Conservation (phyloP, 2,888 invertebrate species). For the Cheilosia scutellata region DNA sequence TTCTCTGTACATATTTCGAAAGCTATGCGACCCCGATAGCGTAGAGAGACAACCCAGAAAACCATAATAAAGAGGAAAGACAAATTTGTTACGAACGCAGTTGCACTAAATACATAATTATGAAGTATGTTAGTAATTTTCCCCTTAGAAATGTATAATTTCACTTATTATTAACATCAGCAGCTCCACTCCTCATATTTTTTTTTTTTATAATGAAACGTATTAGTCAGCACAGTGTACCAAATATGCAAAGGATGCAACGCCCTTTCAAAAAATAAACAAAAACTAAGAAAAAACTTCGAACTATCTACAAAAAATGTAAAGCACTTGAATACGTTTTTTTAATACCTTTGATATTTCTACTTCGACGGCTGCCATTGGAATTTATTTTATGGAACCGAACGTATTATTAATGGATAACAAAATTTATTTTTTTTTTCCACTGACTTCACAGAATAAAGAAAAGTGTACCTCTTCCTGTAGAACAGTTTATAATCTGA, state of each 20-base stretch:
- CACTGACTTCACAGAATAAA: constrained; percentile 30
- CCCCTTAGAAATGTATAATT: background rate
- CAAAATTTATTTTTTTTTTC: constrained; percentile 30
- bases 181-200: constrained; percentile 1
- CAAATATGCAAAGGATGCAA: constrained; percentile 64
- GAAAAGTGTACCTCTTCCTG: constrained; percentile 42
- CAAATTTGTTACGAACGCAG: constrained; percentile 6
- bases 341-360: constrained; percentile 83
- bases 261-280: constrained; percentile 68
- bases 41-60: constrained; percentile 65
- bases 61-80: constrained; percentile 27
- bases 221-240: constrained; percentile 58
- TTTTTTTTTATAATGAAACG: background rate
- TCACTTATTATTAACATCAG: background rate
- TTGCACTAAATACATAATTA: constrained; percentile 44
- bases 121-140: background rate
- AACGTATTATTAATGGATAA: constrained; percentile 13
- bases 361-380: constrained; percentile 81
- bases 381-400: constrained; percentile 21
- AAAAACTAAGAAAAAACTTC: constrained; percentile 72
- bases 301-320: background rate
- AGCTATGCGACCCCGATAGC: constrained; percentile 58
- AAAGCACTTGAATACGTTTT: constrained; percentile 5
- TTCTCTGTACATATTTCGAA: constrained; percentile 12
- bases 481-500: constrained; percentile 20